phyloP scores from a whole-genome alignment of 92 coral and sea anemone genomes.

The Umimayanthus chanpuru region DNA sequence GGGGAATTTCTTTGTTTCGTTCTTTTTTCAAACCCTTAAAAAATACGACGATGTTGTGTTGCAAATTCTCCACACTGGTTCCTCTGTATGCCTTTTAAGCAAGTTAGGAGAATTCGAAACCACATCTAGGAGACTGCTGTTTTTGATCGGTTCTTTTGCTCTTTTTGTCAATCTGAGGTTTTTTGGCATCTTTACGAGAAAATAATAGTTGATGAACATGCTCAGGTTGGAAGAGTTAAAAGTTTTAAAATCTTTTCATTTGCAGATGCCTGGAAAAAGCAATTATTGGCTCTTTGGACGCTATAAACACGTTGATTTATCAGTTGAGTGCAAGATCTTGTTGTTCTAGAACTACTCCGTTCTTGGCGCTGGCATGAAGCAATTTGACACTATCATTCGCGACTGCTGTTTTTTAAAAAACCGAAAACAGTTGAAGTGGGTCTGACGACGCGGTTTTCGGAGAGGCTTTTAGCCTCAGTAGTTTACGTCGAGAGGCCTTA shows the following conservation, averaged over 20 bases:
- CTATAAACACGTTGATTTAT: neutral
- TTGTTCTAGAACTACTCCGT: neutral
- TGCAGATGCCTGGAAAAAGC: neutral
- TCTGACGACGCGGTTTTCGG: neutral
- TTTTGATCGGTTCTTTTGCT: neutral
- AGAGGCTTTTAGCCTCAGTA: neutral
- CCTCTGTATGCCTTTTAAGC: neutral
- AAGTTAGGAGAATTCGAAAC: neutral
- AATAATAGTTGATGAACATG: neutral
- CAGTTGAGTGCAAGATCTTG: neutral
- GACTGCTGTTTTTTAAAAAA: no score
- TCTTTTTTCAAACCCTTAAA: no score
- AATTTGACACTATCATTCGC: neutral
- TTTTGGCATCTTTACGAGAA: neutral
- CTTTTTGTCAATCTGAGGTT: neutral
- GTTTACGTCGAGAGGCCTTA: no score
- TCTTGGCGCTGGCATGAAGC: neutral
- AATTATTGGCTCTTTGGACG: neutral
- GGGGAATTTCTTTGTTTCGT: no score
- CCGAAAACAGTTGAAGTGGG: neutral
- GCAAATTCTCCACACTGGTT: no score
- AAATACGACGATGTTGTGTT: no score
- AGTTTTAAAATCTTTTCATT: neutral
- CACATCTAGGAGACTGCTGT: neutral
- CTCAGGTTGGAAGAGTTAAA: neutral